These are phyloP conservation scores for Metacarcinus magister DNA, from an alignment of 2,888 invertebrate species.

Conservation along the genomic window DNA sequence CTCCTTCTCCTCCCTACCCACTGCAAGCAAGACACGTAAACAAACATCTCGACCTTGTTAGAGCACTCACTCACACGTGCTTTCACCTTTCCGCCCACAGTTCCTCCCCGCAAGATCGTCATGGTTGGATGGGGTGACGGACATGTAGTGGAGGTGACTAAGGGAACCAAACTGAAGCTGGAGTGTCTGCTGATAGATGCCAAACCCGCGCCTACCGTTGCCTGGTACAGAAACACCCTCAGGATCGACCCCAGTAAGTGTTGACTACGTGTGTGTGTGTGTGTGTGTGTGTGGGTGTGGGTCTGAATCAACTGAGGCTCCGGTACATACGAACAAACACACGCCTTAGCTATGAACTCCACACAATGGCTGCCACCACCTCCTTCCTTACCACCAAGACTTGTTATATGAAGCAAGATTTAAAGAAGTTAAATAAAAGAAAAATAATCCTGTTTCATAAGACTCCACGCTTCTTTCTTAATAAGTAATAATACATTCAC, in stretches of 20 bases:
- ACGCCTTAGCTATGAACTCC: too few relatives aligned
- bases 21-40: background rate
- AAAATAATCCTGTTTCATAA: background rate
- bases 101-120: slow-evolving; percentile 67
- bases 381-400: background rate
- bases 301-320: background rate
- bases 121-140: slow-evolving; percentile 64
- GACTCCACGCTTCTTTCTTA: too few relatives aligned
- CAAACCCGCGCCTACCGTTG: slow-evolving; percentile 65
- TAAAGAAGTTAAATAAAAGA: background rate
- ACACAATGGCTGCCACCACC: too few relatives aligned
- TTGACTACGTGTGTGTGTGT: background rate
- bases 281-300: too few relatives aligned
- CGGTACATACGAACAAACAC: too few relatives aligned
- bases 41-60: background rate
- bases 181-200: slow-evolving; percentile 67
- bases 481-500: too few relatives aligned
- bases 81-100: slow-evolving; percentile 23
- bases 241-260: slow-evolving; percentile 66
- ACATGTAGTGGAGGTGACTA: slow-evolving; percentile 50
- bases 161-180: slow-evolving; percentile 59
- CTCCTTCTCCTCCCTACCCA: background rate
- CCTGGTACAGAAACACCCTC: slow-evolving; percentile 67
- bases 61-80: background rate
- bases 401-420: background rate